Conservation (phyloP, 2,113 vertebrate genomes). For the Emydocephalus ijimae region DNA sequence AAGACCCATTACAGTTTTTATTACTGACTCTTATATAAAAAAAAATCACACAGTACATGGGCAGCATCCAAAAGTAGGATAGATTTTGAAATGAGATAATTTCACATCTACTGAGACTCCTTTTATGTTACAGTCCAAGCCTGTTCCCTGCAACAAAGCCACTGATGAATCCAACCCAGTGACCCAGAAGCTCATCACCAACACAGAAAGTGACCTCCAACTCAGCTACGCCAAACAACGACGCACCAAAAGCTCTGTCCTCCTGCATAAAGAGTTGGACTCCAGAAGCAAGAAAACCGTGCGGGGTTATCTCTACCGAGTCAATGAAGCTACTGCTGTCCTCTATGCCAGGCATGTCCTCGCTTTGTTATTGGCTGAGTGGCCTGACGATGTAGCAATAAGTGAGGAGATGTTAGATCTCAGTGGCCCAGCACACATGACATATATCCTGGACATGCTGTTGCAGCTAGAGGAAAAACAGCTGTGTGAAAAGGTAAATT, state of each 20-base stretch:
- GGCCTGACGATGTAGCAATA: constrained; percentile 80
- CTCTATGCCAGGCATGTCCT: constrained; percentile 93
- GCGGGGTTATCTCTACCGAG: constrained; percentile 88
- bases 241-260: constrained; percentile 88
- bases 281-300: constrained; percentile 86
- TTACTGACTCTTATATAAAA: not conserved
- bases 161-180: constrained; percentile 86
- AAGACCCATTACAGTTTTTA: not conserved
- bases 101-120: not conserved
- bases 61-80: not conserved
- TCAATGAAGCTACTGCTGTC: constrained; percentile 92
- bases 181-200: constrained; percentile 94
- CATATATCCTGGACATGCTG: constrained; percentile 96
- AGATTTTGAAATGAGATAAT: not conserved
- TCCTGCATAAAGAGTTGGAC: constrained; percentile 93
- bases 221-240: constrained; percentile 93
- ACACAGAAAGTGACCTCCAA: constrained; percentile 90
- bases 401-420: constrained; percentile 90
- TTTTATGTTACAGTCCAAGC: constrained; percentile 77
- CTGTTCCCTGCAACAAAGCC: constrained; percentile 83
- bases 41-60: not conserved
- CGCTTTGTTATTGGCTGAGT: constrained; percentile 85
- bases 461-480: constrained; percentile 96
- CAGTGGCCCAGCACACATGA: constrained; percentile 92
- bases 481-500: constrained; percentile 89